Percentiles rank a stretch among this genome's conserved stretches.
These are phyloP conservation scores for Nibea coibor DNA, from an alignment of 2,113 vertebrate species.

Conservation along the genomic window DNA sequence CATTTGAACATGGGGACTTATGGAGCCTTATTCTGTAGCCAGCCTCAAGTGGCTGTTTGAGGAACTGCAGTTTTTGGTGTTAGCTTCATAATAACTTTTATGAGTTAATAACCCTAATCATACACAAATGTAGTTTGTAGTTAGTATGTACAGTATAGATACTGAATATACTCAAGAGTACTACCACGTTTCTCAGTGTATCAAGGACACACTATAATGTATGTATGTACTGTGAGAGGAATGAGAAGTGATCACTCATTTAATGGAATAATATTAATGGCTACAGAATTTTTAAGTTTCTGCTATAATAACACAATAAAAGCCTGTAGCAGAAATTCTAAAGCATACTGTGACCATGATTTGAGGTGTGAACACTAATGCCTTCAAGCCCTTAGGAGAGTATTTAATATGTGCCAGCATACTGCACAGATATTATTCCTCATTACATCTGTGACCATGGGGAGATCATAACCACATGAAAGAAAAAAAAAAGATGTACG, in stretches of 20 bases:
- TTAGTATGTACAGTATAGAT: neutral
- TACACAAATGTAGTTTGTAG: neutral
- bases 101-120: neutral
- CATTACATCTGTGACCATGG: conserved; percentile 62
- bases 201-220: conserved; percentile 7
- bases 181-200: neutral
- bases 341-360: conserved; percentile 45
- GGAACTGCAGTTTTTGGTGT: too few relatives aligned
- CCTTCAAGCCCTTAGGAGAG: conserved; percentile 42
- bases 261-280: conserved; percentile 39
- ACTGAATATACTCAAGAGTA: neutral
- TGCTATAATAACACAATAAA: conserved; percentile 39
- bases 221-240: neutral
- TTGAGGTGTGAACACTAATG: conserved; percentile 62
- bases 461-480: conserved; percentile 53
- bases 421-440: conserved; percentile 53
- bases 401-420: conserved; percentile 55
- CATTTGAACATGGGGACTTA: too few relatives aligned
- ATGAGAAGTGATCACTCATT: conserved; percentile 26
- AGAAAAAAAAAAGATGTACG: conserved; percentile 5
- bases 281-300: conserved; percentile 29
- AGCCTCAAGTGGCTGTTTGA: too few relatives aligned
- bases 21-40: too few relatives aligned
- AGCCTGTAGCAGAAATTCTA: conserved; percentile 34
- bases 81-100: too few relatives aligned